Evolutionary conservation across 1,140 invertebrate species (phyloP).

Genomic region (Halesus radiatus): DNA sequence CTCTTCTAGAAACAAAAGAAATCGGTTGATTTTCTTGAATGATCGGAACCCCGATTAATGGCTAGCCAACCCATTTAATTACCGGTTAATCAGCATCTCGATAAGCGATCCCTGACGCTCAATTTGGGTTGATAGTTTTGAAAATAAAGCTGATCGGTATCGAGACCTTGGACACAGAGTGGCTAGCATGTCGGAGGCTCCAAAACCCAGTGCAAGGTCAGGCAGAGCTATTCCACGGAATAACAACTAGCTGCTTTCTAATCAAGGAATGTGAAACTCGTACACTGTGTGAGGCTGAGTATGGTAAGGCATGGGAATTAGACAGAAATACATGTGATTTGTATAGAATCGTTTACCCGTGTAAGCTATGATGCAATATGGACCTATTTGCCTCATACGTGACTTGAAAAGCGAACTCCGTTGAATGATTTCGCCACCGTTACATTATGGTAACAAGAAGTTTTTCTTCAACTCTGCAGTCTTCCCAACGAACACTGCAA

Average conservation of each 20-base stretch:
- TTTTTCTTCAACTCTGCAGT: not conserved
- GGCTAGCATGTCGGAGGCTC: not conserved
- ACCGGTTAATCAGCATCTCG: too few species aligned
- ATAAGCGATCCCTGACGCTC: not conserved
- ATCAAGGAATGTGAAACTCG: constrained; percentile 20
- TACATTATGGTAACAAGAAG: not conserved
- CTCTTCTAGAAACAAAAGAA: not conserved
- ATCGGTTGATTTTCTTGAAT: not conserved
- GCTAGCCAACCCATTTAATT: not conserved
- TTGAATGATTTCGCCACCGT: constrained; percentile 6
- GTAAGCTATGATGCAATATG: constrained; percentile 21
- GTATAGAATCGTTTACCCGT: not conserved
- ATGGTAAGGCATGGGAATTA: constrained; percentile 38
- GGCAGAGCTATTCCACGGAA: constrained; percentile 1
- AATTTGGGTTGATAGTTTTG: constrained; percentile 9
- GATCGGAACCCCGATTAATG: constrained; percentile 19
- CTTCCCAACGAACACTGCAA: too few species aligned
- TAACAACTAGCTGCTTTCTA: constrained; percentile 39
- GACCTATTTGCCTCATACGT: constrained; percentile 30
- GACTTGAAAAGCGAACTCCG: constrained; percentile 12
- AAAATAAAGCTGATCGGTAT: constrained; percentile 5
- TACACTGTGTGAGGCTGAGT: not conserved
- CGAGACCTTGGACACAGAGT: constrained; percentile 6
- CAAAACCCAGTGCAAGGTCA: constrained; percentile 8
- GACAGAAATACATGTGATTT: constrained; percentile 20